A percentile compares a stretch with the other conserved stretches of the same genome.
These are phyloP conservation scores for Athalia circularis DNA, from an alignment of 2,888 invertebrate species.

Conservation along the genomic window DNA sequence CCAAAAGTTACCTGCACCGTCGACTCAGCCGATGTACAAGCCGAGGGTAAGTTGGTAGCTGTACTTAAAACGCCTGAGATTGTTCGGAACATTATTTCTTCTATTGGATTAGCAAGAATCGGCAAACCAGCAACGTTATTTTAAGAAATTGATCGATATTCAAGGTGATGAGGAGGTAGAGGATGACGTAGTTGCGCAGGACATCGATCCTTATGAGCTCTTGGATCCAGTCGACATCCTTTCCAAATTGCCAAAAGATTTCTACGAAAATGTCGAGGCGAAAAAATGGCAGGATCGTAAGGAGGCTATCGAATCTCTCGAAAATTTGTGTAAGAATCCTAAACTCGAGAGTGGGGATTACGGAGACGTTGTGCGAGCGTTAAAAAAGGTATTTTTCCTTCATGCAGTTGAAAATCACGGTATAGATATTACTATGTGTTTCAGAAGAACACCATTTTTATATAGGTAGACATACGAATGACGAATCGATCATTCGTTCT, in stretches of 20 bases:
- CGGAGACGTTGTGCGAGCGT: slow-evolving; percentile 88
- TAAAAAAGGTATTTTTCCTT: slow-evolving; percentile 84
- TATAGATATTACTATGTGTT: not conserved
- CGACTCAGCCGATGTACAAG: slow-evolving; percentile 75
- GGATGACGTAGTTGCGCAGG: slow-evolving; percentile 76
- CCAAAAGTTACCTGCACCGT: slow-evolving; percentile 79
- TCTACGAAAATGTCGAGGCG: slow-evolving; percentile 94
- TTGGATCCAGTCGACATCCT: slow-evolving; percentile 95
- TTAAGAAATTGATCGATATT: slow-evolving; percentile 18
- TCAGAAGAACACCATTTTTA: not conserved
- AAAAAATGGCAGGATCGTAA: slow-evolving; percentile 98
- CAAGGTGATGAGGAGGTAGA: slow-evolving; percentile 78
- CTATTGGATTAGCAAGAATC: not conserved
- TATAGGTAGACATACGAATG: not conserved
- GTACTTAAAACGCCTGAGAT: not conserved
- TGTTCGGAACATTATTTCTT: not conserved
- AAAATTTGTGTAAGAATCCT: slow-evolving; percentile 86
- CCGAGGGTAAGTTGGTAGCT: slow-evolving; percentile 67
- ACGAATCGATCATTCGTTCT: slow-evolving; percentile 36
- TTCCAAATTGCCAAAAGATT: slow-evolving; percentile 94
- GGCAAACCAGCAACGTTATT: not conserved
- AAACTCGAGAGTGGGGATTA: slow-evolving; percentile 95
- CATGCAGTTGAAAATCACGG: not conserved
- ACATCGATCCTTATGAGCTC: slow-evolving; percentile 93
- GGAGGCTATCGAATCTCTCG: slow-evolving; percentile 90